A percentile compares a stretch with the other conserved stretches of the same genome.
Conservation (phyloP, 2,888 invertebrate species). For the Cosmia pyralina region DNA sequence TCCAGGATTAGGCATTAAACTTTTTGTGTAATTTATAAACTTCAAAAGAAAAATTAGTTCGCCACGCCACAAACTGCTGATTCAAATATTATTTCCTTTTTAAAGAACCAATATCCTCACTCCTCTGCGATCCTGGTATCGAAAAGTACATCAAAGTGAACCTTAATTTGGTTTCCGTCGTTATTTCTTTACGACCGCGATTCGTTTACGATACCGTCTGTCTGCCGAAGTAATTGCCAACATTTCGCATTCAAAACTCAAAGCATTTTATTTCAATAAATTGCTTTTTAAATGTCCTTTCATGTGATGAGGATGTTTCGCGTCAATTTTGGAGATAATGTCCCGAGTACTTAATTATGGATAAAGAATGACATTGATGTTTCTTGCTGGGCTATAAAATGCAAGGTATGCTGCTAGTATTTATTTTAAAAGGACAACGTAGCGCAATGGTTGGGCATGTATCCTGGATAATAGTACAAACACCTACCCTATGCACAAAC, state of each 20-base stretch:
- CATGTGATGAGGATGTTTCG: conserved; percentile 16
- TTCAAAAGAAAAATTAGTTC: too few relatives aligned
- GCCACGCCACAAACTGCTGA: not conserved
- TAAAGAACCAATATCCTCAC: conserved; percentile 14
- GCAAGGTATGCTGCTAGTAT: not conserved
- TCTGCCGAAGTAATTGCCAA: conserved; percentile 44
- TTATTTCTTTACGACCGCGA: conserved; percentile 56
- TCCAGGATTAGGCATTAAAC: too few relatives aligned
- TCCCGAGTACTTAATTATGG: conserved; percentile 18
- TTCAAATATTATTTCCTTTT: conserved; percentile 9
- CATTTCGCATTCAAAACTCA: conserved; percentile 40
- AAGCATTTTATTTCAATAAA: conserved; percentile 47
- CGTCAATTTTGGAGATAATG: conserved; percentile 7
- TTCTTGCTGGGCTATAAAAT: too few relatives aligned
- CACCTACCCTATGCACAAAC: too few relatives aligned
- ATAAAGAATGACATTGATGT: not conserved
- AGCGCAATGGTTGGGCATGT: too few relatives aligned
- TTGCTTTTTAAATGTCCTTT: conserved; percentile 37
- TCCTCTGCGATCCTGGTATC: conserved; percentile 13
- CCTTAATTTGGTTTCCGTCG: conserved; percentile 56
- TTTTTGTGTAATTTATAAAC: too few relatives aligned
- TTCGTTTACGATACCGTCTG: conserved; percentile 58
- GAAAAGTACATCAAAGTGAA: conserved; percentile 45
- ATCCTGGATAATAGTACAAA: too few relatives aligned
- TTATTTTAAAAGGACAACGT: not conserved